These are phyloP conservation scores for Agrotis ipsilon DNA, from an alignment of 2,888 invertebrate genomes.

Conservation along the genomic window DNA sequence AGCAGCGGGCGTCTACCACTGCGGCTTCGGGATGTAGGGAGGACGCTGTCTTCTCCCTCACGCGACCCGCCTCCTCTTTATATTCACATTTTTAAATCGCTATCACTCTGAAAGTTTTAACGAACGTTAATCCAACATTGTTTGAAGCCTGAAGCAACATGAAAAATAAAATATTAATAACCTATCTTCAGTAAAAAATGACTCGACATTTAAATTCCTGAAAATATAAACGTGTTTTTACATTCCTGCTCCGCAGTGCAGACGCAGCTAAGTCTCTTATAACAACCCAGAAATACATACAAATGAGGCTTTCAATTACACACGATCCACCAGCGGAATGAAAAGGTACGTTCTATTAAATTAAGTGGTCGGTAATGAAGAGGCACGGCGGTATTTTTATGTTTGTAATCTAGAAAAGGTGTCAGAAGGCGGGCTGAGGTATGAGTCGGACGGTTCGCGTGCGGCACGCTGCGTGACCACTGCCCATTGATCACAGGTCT, in stretches of 20 bases:
- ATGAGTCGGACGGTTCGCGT: slow-evolving; percentile 78
- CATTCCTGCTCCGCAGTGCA: slow-evolving; percentile 20
- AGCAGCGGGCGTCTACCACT: too few relatives aligned
- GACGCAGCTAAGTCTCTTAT: slow-evolving; percentile 41
- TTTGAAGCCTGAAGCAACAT: not conserved
- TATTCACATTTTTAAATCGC: not conserved
- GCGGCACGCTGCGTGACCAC: slow-evolving; percentile 81
- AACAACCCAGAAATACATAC: slow-evolving; percentile 62
- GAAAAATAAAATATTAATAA: slow-evolving; percentile 23
- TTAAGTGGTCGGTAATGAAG: slow-evolving; percentile 78
- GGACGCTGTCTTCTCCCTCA: too few relatives aligned
- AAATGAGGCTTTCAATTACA: slow-evolving; percentile 64
- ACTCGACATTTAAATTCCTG: slow-evolving; percentile 25
- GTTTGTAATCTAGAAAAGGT: slow-evolving; percentile 81
- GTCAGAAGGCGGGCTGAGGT: slow-evolving; percentile 77
- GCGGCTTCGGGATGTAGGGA: too few relatives aligned
- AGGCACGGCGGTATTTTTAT: slow-evolving; percentile 82
- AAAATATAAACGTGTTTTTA: slow-evolving; percentile 30
- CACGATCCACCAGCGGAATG: slow-evolving; percentile 58
- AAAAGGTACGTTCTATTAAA: slow-evolving; percentile 73
- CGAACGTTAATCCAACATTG: not conserved
- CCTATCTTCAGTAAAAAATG: slow-evolving; percentile 10
- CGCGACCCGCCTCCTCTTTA: too few relatives aligned
- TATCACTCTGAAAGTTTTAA: not conserved
- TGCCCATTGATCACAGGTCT: slow-evolving; percentile 83